Percentiles rank a stretch among this genome's conserved stretches.
Conservation (phyloP, 2,113 vertebrate species). For the Tympanuchus pallidicinctus region DNA sequence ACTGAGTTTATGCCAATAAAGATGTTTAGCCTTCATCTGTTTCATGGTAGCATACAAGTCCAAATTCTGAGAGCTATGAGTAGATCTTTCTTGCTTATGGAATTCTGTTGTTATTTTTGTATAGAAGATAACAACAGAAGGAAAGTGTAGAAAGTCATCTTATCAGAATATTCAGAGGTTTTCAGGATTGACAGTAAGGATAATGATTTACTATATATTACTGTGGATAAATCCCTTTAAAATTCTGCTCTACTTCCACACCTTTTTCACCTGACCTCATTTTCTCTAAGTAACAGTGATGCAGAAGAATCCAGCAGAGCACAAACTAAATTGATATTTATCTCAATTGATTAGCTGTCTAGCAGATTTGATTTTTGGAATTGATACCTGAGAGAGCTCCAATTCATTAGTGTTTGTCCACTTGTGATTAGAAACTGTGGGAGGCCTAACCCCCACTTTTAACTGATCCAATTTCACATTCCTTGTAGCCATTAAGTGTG, state of each 20-base stretch:
- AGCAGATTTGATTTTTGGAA: constrained; percentile 58
- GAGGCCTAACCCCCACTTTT: constrained; percentile 49
- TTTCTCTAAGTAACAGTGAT: neutral
- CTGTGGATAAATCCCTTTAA: neutral
- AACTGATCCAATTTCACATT: constrained; percentile 69
- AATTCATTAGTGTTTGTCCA: constrained; percentile 71
- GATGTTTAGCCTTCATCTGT: constrained; percentile 10
- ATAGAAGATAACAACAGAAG: neutral
- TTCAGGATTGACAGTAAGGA: neutral
- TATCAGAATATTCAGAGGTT: neutral
- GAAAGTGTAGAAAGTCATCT: neutral
- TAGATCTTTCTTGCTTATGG: neutral
- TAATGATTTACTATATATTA: neutral
- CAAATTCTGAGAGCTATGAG: neutral
- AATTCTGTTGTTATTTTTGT: neutral
- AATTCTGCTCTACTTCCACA: neutral
- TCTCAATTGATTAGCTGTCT: constrained; percentile 73
- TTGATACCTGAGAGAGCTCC: constrained; percentile 34
- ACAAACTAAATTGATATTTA: constrained; percentile 42
- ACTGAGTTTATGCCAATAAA: neutral
- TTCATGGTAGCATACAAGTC: neutral
- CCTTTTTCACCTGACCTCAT: neutral
- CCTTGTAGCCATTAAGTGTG: constrained; percentile 59
- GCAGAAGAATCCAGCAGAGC: constrained; percentile 7
- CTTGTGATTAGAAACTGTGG: constrained; percentile 56